Base-by-base conservation (phyloP, 2,797 vertebrate genomes). In the Odontamblyopus lacepedii region DNA sequence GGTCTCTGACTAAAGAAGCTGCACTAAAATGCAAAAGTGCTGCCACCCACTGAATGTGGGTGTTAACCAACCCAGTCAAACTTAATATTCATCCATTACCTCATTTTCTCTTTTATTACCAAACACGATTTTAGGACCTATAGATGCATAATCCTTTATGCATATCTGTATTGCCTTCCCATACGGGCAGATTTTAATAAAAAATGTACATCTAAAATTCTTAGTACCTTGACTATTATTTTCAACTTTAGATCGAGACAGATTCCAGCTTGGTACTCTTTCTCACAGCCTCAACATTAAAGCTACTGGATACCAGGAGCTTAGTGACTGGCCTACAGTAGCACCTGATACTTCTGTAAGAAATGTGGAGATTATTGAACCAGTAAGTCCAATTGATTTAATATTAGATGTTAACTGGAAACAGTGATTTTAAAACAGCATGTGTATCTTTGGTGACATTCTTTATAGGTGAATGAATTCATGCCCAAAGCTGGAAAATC, bases 251-350 rank as follows among this genome's bases (percentile, higher is more conserved):
- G 98, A 97, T 89, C 94, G 97, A 72, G 97, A 99, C 83, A 95
- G 94, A 85, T 99, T 94, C 93, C 98, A 99, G 85, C 95, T 99
- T 85, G 97, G 98, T 55, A 97, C 96, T 1, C 94, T 99, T 71
- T 98, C 98, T 75, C 97, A 99, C 90, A 96, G 95, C 0, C 92
- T 99, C 67, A 99, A 98, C 75, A 85, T 80, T 67, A 96, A 94
- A 93, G 94, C 96, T 13, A 71, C 77, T 0, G 98, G 97, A 9
- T 99, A 99, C 92, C 93, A 97, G 90, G 96, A 99, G 91, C 95
- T 99, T 66, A 96, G 95, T 0, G 92, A 97, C 84, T 99, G 98
- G 98, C 98, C 97, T 1, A 89, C 91, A 41, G 94, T 94, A 65
- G 96, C 96, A 0, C 97, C 97, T 1, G 97, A 99, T 88, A 95